Percentiles rank a stretch among this genome's conserved stretches.
Conservation (phyloP, 2,888 invertebrate species). For the Leptinotarsa peninsularis region DNA sequence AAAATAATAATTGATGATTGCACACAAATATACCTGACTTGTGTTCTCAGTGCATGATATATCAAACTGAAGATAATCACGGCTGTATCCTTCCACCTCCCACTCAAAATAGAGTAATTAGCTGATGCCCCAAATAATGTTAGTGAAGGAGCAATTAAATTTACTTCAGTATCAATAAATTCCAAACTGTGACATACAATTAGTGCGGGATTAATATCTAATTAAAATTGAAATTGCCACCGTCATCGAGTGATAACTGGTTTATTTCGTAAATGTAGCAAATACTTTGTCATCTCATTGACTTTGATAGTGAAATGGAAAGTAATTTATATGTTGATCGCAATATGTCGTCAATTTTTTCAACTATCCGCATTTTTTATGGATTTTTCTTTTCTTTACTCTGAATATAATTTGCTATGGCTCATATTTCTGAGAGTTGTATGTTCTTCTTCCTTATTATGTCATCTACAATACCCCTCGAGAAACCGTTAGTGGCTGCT, state of each 20-base stretch:
- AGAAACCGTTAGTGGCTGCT: too few relatives aligned
- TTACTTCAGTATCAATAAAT: conserved; percentile 7
- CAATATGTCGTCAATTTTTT: not conserved
- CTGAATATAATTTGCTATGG: too few relatives aligned
- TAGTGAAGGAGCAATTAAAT: conserved; percentile 5
- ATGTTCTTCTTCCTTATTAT: too few relatives aligned
- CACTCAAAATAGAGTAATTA: not conserved
- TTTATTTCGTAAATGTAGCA: not conserved
- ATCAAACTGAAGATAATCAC: not conserved
- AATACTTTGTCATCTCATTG: not conserved
- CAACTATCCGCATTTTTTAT: too few relatives aligned
- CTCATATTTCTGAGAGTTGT: too few relatives aligned
- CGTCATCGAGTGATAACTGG: not conserved
- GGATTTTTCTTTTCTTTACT: too few relatives aligned
- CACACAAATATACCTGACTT: not conserved
- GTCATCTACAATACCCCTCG: too few relatives aligned
- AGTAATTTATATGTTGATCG: not conserved
- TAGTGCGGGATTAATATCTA: not conserved
- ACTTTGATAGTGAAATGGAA: not conserved
- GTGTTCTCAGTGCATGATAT: not conserved
- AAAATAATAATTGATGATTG: not conserved
- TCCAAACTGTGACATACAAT: conserved; percentile 4
- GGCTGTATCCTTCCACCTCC: not conserved
- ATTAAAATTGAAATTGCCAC: not conserved
- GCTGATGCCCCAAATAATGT: not conserved